These are phyloP conservation scores for Perca flavescens DNA, from an alignment of 2,113 vertebrate genomes.

Conservation along the genomic window DNA sequence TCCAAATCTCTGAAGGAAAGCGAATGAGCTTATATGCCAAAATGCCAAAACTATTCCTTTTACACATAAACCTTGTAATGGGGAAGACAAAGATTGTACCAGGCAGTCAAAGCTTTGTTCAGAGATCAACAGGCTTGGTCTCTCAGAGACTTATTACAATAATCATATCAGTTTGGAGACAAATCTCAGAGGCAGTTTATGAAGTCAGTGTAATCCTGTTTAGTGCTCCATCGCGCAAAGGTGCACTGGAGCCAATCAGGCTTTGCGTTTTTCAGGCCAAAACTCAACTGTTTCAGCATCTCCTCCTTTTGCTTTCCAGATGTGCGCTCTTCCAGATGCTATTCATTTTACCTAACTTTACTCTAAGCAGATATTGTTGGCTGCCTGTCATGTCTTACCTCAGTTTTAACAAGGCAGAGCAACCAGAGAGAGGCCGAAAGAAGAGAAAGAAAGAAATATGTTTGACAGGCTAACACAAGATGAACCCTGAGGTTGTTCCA, in stretches of 20 bases:
- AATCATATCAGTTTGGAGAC: slow-evolving; percentile 45
- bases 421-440: slow-evolving; percentile 36
- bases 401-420: slow-evolving; percentile 66
- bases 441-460: slow-evolving; percentile 51
- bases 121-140: slow-evolving; percentile 32
- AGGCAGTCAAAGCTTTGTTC: slow-evolving; percentile 33
- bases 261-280: slow-evolving; percentile 23
- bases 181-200: slow-evolving; percentile 56
- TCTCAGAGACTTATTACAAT: slow-evolving; percentile 52
- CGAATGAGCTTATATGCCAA: neutral
- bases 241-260: slow-evolving; percentile 11
- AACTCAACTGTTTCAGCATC: slow-evolving; percentile 45
- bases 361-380: slow-evolving; percentile 72
- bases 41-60: neutral
- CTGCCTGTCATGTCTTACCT: slow-evolving; percentile 62
- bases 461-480: slow-evolving; percentile 58
- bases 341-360: slow-evolving; percentile 65
- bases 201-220: slow-evolving; percentile 53
- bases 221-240: slow-evolving; percentile 28
- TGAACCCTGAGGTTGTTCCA: slow-evolving; percentile 52
- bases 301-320: slow-evolving; percentile 61
- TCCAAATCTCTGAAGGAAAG: neutral
- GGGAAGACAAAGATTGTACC: slow-evolving; percentile 37
- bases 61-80: slow-evolving; percentile 28
- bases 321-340: slow-evolving; percentile 71